Percentiles rank a stretch among this genome's conserved stretches.
phyloP scores from a whole-genome alignment of 2,113 vertebrate species.

The Capricornis sumatraensis region DNA sequence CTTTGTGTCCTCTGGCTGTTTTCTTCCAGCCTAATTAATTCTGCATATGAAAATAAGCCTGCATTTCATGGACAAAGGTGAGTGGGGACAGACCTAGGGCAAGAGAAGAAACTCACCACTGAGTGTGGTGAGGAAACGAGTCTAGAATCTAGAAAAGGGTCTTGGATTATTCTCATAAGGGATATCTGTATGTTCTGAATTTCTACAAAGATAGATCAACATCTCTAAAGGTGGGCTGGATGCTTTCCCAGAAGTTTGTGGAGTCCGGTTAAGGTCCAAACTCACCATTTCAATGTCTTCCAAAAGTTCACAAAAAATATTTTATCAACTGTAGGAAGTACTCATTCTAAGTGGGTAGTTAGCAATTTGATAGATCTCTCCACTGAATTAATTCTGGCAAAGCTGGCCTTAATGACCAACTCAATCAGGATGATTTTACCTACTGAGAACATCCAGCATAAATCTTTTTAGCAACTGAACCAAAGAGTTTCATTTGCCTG shows the following conservation, averaged over 20 bases:
- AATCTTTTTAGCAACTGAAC: neutral
- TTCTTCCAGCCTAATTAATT: neutral
- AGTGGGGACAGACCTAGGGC: neutral
- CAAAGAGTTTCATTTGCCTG: neutral
- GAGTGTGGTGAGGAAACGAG: neutral
- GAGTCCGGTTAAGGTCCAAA: neutral
- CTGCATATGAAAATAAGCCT: neutral
- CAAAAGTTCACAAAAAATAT: constrained; percentile 20
- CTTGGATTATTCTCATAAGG: neutral
- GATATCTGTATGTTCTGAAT: neutral
- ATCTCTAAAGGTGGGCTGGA: neutral
- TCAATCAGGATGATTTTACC: constrained; percentile 1
- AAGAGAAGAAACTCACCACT: neutral
- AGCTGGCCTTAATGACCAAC: neutral
- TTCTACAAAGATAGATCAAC: neutral
- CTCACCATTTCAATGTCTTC: neutral
- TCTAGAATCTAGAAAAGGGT: neutral
- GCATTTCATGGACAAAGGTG: neutral
- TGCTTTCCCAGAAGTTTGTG: neutral
- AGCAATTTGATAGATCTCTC: neutral
- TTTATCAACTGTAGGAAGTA: constrained; percentile 28
- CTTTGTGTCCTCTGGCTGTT: neutral
- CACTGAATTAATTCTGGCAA: constrained; percentile 21
- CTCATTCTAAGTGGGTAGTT: neutral
- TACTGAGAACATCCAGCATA: neutral